These are phyloP conservation scores for Phenganax subtilis DNA, from an alignment of 92 coral and sea anemone genomes.

Conservation along the genomic window DNA sequence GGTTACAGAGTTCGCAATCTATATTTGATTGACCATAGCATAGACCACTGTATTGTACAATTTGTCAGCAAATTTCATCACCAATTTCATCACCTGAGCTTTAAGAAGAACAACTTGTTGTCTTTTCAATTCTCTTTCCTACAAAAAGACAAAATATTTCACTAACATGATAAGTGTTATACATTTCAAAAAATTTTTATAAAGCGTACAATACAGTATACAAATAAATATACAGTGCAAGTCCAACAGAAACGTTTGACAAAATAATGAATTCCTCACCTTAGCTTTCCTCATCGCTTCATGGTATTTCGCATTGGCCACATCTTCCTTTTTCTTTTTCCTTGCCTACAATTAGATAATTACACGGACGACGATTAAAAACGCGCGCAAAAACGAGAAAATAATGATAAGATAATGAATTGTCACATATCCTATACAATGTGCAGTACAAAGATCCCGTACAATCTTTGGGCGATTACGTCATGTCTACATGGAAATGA, in stretches of 20 bases:
- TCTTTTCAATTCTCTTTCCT: conserved; percentile 96
- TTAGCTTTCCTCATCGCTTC: conserved; percentile 97
- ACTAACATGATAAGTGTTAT: background rate
- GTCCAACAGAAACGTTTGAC: no score
- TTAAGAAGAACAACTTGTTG: conserved; percentile 86
- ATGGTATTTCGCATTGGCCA: conserved; percentile 88
- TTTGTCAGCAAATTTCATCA: no score
- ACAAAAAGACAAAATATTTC: background rate
- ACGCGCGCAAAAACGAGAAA: background rate
- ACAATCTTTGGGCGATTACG: no score
- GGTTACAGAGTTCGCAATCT: no score
- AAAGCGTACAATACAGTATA: background rate
- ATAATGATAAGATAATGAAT: no score
- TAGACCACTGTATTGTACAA: no score
- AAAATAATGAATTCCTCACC: conserved; percentile 42
- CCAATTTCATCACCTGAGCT: conserved; percentile 62
- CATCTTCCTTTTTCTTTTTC: conserved; percentile 82
- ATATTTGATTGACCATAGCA: no score
- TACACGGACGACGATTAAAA: background rate
- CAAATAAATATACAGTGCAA: background rate
- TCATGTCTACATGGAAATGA: no score
- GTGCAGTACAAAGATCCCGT: no score
- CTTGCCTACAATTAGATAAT: conserved; percentile 57
- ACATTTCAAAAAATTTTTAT: background rate
- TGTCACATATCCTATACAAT: no score